These are phyloP conservation scores for Nyctereutes procyonoides DNA, from an alignment of 2,113 vertebrate species.

Conservation along the genomic window DNA sequence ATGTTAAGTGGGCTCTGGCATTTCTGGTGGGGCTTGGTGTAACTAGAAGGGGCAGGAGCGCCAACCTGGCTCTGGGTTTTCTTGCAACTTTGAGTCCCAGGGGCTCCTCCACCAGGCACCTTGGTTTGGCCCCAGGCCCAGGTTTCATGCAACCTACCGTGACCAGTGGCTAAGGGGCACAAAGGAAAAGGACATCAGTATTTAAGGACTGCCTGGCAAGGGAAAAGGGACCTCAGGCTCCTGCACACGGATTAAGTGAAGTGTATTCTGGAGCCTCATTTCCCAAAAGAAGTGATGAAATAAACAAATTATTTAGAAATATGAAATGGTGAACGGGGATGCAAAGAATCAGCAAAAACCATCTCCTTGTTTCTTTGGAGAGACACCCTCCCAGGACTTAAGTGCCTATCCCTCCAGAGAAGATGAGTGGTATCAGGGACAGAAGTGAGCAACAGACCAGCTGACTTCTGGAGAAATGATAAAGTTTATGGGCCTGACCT, in stretches of 20 bases:
- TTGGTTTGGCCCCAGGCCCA: neutral
- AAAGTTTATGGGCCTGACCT: constrained; percentile 42
- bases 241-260: neutral
- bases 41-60: neutral
- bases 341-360: neutral
- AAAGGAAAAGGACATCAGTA: neutral
- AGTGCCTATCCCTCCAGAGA: neutral
- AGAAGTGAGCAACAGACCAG: neutral
- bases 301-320: neutral
- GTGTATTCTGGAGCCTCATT: neutral
- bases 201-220: neutral
- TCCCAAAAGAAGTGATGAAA: neutral
- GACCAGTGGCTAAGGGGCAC: too few species aligned
- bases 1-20: neutral
- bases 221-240: neutral
- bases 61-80: neutral
- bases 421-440: neutral
- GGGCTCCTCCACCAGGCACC: neutral
- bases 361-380: neutral
- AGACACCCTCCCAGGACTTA: constrained; percentile 1
- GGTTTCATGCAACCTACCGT: neutral
- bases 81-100: neutral
- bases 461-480: constrained; percentile 48
- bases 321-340: neutral
- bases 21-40: neutral